Percentiles rank a stretch among this genome's conserved stretches.
Conservation (phyloP, 1,140 invertebrate species). For the Brevipalpus yothersi region DNA sequence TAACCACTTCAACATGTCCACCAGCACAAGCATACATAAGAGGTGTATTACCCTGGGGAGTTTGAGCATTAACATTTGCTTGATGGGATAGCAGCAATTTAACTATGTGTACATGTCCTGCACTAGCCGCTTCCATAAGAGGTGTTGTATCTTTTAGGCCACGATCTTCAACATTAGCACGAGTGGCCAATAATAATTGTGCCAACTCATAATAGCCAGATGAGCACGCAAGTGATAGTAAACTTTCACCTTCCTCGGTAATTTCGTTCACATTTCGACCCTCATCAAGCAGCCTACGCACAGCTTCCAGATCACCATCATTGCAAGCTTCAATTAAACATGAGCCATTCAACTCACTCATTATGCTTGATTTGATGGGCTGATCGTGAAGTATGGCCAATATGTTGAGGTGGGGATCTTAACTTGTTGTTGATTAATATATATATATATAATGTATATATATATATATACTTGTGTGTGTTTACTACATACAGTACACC, state of each 20-base stretch:
- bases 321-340: constrained; percentile 58
- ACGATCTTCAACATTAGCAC: constrained; percentile 84
- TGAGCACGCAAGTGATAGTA: constrained; percentile 70
- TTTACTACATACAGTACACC: no score
- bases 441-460: no score
- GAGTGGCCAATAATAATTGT: constrained; percentile 83
- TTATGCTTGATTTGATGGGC: no score
- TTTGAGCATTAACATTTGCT: constrained; percentile 88
- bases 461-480: no score
- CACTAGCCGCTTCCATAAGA: constrained; percentile 83
- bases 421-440: no score
- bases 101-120: constrained; percentile 82
- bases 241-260: constrained; percentile 57
- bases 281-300: constrained; percentile 52
- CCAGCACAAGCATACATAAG: constrained; percentile 94
- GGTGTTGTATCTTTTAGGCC: constrained; percentile 90
- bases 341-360: not conserved
- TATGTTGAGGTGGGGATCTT: no score
- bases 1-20: constrained; percentile 75
- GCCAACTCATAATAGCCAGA: constrained; percentile 80
- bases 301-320: constrained; percentile 71
- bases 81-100: constrained; percentile 65
- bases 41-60: constrained; percentile 82
- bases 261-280: constrained; percentile 71
- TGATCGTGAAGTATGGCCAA: no score